phyloP scores from a whole-genome alignment of 1,140 invertebrate genomes.

The Drosophila nikananu region DNA sequence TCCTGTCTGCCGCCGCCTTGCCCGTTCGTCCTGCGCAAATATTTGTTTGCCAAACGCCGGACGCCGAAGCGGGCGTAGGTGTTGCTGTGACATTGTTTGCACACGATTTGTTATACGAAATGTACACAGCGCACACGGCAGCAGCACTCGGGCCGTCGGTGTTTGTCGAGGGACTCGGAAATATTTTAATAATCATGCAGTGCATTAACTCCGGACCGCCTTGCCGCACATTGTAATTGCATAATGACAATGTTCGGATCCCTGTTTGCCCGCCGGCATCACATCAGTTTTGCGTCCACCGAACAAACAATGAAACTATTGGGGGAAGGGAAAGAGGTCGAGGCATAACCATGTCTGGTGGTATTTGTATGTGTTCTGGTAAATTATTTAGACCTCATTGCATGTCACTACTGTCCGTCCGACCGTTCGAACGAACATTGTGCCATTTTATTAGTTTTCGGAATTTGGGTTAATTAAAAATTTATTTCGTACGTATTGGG shows the following conservation, averaged over 20 bases:
- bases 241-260: slow-evolving; percentile 67
- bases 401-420: slow-evolving; percentile 27
- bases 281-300: slow-evolving; percentile 36
- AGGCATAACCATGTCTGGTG: background rate
- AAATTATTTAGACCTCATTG: slow-evolving; percentile 66
- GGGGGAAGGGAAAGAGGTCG: background rate
- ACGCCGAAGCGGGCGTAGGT: slow-evolving; percentile 23
- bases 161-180: slow-evolving; percentile 37
- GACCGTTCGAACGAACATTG: slow-evolving; percentile 22
- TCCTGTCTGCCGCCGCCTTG: slow-evolving; percentile 24
- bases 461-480: slow-evolving; percentile 83
- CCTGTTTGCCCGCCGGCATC: slow-evolving; percentile 41
- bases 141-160: slow-evolving; percentile 7
- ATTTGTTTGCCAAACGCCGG: slow-evolving; percentile 65
- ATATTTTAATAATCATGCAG: slow-evolving; percentile 80
- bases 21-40: slow-evolving; percentile 50
- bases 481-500: slow-evolving; percentile 63
- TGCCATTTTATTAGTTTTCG: slow-evolving; percentile 75
- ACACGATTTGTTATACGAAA: slow-evolving; percentile 79
- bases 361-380: slow-evolving; percentile 36
- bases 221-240: slow-evolving; percentile 67
- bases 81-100: slow-evolving; percentile 72
- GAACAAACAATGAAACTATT: slow-evolving; percentile 42
- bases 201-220: slow-evolving; percentile 68
- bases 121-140: slow-evolving; percentile 41